A percentile compares a stretch with the other conserved stretches of the same genome.
Conservation (phyloP, 2,888 invertebrate genomes). For the Drosophila flavopinicola region DNA sequence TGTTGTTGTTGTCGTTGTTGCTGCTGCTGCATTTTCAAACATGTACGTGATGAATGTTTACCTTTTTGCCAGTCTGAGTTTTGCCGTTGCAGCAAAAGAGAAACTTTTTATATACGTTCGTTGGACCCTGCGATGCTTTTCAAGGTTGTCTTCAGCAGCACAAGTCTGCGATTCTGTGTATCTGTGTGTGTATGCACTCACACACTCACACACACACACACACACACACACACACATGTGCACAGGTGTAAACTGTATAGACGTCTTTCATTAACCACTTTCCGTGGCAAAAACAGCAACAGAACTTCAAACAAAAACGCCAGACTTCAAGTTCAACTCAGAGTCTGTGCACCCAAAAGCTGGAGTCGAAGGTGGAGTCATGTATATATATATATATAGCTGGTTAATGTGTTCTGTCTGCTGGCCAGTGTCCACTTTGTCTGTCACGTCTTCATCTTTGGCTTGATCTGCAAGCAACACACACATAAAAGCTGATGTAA, state of each 20-base stretch:
- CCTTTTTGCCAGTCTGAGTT: constrained; percentile 59
- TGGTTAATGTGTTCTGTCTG: constrained; percentile 23
- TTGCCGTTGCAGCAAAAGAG: constrained; percentile 60
- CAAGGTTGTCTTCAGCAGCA: constrained; percentile 64
- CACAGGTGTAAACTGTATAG: constrained; percentile 41
- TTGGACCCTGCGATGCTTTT: constrained; percentile 68
- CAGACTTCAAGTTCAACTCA: constrained; percentile 33
- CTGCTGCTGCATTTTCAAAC: constrained; percentile 45
- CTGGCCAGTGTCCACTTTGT: constrained; percentile 9
- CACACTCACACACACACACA: neutral
- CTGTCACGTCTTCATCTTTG: constrained; percentile 36
- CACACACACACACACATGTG: constrained; percentile 1
- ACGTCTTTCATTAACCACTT: constrained; percentile 68
- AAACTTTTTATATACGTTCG: constrained; percentile 72
- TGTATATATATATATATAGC: too few species aligned
- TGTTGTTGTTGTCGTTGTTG: constrained; percentile 6
- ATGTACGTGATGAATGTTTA: constrained; percentile 57
- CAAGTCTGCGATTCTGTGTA: constrained; percentile 17
- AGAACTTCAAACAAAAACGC: constrained; percentile 57
- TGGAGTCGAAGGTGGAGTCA: neutral
- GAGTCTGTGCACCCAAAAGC: constrained; percentile 22
- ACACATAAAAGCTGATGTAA: constrained; percentile 58
- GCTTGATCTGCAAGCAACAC: constrained; percentile 21
- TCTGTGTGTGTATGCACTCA: constrained; percentile 10
- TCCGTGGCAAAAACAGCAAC: constrained; percentile 42